A percentile compares a stretch with the other conserved stretches of the same genome.
Evolutionary conservation across 2,797 vertebrate species (phyloP).

Genomic region (Mus minutoides): DNA sequence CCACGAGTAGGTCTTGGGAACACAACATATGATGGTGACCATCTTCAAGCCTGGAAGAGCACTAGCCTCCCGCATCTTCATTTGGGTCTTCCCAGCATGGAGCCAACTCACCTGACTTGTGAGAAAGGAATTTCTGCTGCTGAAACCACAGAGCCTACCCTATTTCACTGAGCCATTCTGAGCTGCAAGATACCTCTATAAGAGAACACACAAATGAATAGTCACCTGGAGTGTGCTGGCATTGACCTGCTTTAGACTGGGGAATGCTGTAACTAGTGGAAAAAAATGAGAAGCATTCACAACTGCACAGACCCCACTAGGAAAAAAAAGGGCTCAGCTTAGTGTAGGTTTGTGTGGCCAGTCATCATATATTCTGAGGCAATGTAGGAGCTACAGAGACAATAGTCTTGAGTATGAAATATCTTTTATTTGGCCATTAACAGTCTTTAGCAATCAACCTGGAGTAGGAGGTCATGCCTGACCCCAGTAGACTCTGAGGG

Average conservation of each 20-base stretch:
- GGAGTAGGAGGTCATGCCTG: constrained; percentile 73
- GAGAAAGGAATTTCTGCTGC: not conserved
- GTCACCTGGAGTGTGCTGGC: not conserved
- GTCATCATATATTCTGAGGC: not conserved
- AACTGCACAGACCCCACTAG: not conserved
- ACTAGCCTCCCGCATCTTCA: not conserved
- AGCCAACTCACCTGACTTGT: not conserved
- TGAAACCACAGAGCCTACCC: not conserved
- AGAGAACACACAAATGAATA: not conserved
- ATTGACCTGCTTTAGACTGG: not conserved
- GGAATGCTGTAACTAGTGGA: not conserved
- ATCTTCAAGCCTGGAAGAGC: not conserved
- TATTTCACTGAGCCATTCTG: not conserved
- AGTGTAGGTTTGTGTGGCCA: not conserved
- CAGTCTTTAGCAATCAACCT: constrained; percentile 55
- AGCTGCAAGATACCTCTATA: not conserved
- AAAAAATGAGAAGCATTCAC: constrained; percentile 20
- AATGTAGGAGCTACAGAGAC: not conserved
- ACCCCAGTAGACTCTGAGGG: constrained; percentile 53
- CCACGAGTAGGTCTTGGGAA: not conserved
- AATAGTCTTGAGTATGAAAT: constrained; percentile 57
- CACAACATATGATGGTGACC: not conserved
- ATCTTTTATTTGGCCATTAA: constrained; percentile 73
- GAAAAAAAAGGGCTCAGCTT: not conserved
- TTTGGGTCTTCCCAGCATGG: not conserved